Base-by-base conservation (phyloP, 2,113 vertebrate genomes). In the Acrocephalus arundinaceus region DNA sequence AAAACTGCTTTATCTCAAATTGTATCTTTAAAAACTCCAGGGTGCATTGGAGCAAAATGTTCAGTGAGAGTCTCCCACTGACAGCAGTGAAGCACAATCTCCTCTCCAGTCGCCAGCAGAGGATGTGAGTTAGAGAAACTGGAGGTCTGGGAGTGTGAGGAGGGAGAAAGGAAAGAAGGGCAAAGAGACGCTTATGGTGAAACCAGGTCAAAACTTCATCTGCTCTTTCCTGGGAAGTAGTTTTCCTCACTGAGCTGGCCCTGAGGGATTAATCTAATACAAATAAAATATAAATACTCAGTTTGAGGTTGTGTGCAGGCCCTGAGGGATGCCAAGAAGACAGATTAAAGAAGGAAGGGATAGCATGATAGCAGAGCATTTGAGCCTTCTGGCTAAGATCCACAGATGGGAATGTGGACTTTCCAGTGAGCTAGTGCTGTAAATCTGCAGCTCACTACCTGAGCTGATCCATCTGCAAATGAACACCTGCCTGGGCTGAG, bases 41-140 rank as follows among this genome's bases (percentile, higher is more conserved):
- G 1, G 10, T 10, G 4, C 2, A 0, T 37, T 71, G 31, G 13
- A 70, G 11, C 0, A 6, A 92, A 86, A 70, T 66, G 5, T 8
- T 61, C 11, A 49, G 23, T 0, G 1, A 49, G 13, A 28, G 52
- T 76, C 10, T 73, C 54, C 33, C 13, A 21, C 10, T 2, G 7
- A 11, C 61, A 63, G 27, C 33, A 61, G 6, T 9, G 21, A 85
- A 77, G 5, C n/a, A 52, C 31, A 94, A 20, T 68, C 21, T 27
- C 13, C 45, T 54, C 59, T 76, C 16, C 30, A 59, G 10, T 7
- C 62, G 54, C 15, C 41, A 46, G 22, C 11, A 75, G 33, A 59
- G 9, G 17, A 45, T 51, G 18, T 2, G 7, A 87, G 11, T 33
- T 3, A 35, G 30, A 62, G 22, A 59, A 49, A 30, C 2, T 65